Evolutionary conservation across 2,113 vertebrate genomes (phyloP), one percentile per base, ranked within the genome.

Genomic region (Antigone vipio): DNA sequence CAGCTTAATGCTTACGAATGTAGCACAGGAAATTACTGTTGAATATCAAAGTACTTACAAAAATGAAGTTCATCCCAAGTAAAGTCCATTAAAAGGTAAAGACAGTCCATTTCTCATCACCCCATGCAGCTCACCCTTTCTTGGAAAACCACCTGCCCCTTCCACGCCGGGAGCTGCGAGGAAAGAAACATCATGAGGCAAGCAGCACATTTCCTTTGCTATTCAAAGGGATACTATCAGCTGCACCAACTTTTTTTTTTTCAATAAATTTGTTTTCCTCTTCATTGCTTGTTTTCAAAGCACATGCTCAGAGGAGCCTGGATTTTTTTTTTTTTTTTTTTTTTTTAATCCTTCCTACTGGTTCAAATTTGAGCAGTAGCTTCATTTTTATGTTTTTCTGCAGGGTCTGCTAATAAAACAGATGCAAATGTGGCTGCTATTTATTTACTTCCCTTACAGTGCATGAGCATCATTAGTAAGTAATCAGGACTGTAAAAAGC

Each of bases 21-120:
- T 4, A 91, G 74, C 44, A 58, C 20, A 42, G 83, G 80, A 62
- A 93, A 64, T 42, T 38, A 89, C 89, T 69, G 55, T 68, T 60
- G 45, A 85, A 49, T 93, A 76, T n/a, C 45, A 64, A 87, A 76
- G 38, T 82, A 89, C 69, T 96, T 95, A 91, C 66, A 95, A 85
- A 92, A 92, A 75, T 30, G 59, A 90, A 80, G 53, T 84, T 89
- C 30, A 64, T 82, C 80, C 67, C 71, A 86, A 88, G 55, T 79
- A 24, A 94, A 85, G 64, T 84, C 73, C 81, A 59, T 92, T 90
- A 64, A 85, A 89, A 97, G 80, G 55, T 49, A 85, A 77, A 84
- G 32, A n/a, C 27, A 40, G 40, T 79, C 69, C 24, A 45, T 44
- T 91, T 91, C 63, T 77, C 35, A 47, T 74, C 58, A 74, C 0